Evolutionary conservation across 2,113 vertebrate species (phyloP).

Genomic region (Centrocercus urophasianus): DNA sequence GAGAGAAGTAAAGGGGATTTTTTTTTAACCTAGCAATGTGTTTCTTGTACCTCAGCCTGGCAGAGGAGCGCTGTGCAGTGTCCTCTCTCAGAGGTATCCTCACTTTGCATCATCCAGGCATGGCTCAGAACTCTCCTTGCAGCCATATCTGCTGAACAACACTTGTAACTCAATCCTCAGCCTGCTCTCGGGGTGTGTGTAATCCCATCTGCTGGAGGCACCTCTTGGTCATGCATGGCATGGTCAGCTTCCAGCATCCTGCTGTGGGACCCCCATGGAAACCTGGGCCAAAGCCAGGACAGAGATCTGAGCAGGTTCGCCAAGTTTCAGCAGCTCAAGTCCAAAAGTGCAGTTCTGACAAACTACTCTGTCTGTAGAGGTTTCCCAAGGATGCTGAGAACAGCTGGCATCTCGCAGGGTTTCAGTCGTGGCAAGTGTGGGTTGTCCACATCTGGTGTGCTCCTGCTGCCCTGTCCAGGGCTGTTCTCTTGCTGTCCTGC

Average conservation of each 20-base stretch:
- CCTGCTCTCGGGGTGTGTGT: not conserved
- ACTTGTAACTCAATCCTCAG: conserved; percentile 23
- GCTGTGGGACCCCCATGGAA: not conserved
- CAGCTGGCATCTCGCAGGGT: not conserved
- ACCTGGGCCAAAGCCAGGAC: not conserved
- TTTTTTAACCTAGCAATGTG: not conserved
- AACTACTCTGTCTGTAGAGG: not conserved
- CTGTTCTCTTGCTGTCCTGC: not conserved
- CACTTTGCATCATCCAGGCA: not conserved
- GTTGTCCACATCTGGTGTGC: not conserved
- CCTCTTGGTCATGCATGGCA: conserved; percentile 22
- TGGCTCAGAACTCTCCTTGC: not conserved
- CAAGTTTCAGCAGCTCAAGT: not conserved
- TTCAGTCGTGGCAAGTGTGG: not conserved
- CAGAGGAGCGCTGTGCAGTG: not conserved
- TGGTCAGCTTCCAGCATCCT: not conserved
- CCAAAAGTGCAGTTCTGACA: not conserved
- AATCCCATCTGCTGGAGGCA: conserved; percentile 36
- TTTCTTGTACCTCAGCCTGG: not conserved
- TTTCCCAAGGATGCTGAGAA: not conserved
- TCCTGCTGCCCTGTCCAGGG: not conserved
- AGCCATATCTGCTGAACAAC: not conserved
- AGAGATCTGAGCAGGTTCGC: not conserved
- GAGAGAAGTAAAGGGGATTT: not conserved
- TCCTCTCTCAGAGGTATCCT: not conserved